phyloP scores from a whole-genome alignment of 1,140 invertebrate species.

The Papilio glaucus region DNA sequence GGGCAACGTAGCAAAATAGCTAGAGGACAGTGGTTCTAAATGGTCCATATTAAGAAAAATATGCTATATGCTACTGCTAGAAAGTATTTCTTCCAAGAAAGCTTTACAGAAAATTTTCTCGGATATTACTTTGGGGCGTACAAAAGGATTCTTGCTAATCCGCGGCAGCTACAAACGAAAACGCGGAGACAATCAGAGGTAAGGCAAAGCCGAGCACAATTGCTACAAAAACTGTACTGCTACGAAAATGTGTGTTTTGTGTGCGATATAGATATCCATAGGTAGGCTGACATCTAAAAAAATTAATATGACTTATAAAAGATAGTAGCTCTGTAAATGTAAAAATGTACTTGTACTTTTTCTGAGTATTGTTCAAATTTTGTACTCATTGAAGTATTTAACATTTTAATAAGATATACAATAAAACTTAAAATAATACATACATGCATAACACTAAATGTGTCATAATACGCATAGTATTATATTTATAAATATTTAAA shows the following conservation, averaged over 20 bases:
- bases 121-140: neutral
- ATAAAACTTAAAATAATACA: too few species aligned
- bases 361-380: too few species aligned
- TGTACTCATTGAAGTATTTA: too few species aligned
- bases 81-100: neutral
- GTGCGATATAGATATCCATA: neutral
- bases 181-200: conserved; percentile 9
- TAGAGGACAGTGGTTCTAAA: too few species aligned
- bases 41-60: too few species aligned
- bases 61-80: neutral
- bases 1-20: too few species aligned
- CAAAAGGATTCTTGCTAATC: conserved; percentile 4
- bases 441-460: neutral
- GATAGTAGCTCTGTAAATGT: too few species aligned
- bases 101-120: neutral
- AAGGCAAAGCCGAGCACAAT: neutral
- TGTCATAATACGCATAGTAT: neutral
- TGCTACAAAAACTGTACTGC: neutral
- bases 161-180: neutral
- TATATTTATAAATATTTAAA: too few species aligned
- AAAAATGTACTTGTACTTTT: too few species aligned
- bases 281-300: neutral
- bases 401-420: too few species aligned
- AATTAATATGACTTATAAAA: too few species aligned
- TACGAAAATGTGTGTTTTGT: neutral